Evolutionary conservation across 1,140 invertebrate species (phyloP).

Genomic region (Meteorus sp.): DNA sequence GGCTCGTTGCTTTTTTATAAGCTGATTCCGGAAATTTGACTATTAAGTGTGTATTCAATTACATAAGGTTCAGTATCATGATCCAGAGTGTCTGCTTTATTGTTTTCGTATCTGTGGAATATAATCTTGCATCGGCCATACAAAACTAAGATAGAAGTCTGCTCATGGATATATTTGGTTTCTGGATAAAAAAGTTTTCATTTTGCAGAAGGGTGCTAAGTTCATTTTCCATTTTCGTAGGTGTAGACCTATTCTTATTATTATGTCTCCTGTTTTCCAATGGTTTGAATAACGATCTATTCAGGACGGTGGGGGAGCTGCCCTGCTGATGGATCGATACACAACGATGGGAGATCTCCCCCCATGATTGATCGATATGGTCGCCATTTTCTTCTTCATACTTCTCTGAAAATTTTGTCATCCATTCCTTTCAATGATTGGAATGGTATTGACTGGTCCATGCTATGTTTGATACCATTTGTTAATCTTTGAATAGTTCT

Average conservation of each 20-base stretch:
- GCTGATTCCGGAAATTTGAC: too few species aligned
- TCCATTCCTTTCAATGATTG: not conserved
- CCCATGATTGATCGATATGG: constrained; percentile 28
- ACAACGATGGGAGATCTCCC: constrained; percentile 28
- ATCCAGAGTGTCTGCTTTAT: too few species aligned
- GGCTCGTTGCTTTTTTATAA: too few species aligned
- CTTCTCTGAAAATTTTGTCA: constrained; percentile 4
- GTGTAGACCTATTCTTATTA: constrained; percentile 42
- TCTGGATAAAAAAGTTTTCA: constrained; percentile 42
- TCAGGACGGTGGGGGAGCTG: constrained; percentile 38
- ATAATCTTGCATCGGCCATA: too few species aligned
- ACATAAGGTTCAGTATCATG: too few species aligned
- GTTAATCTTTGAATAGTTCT: constrained; percentile 26
- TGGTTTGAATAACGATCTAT: too few species aligned
- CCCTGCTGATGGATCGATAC: constrained; percentile 39
- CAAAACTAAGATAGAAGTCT: too few species aligned
- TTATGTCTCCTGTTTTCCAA: constrained; percentile 43
- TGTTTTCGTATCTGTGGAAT: too few species aligned
- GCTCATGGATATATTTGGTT: constrained; percentile 40
- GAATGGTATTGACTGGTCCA: constrained; percentile 14
- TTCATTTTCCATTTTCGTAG: constrained; percentile 32
- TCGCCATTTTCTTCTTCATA: constrained; percentile 31
- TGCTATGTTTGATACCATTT: constrained; percentile 19
- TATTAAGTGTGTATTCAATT: too few species aligned
- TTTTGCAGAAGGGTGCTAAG: constrained; percentile 42